phyloP scores from a whole-genome alignment of 2,797 vertebrate species.

The Amblyraja radiata region DNA sequence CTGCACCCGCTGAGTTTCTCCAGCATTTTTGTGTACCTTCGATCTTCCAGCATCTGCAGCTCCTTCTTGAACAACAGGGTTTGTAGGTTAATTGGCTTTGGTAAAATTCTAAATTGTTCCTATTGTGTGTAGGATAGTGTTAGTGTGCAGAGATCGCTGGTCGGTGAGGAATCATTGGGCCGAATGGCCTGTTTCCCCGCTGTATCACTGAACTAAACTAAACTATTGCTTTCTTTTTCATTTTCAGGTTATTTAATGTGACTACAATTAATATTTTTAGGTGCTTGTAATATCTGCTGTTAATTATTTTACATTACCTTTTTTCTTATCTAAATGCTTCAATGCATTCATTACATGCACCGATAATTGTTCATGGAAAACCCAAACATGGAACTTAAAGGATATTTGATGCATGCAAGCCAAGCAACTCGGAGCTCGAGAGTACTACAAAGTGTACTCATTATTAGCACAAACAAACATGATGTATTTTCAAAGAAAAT shows the following conservation, averaged over 20 bases:
- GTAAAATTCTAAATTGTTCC: too few species aligned
- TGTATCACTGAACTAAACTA: too few species aligned
- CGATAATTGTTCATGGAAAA: neutral
- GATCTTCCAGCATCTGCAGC: too few species aligned
- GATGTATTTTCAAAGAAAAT: neutral
- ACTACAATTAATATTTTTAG: conserved; percentile 8
- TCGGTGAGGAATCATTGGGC: too few species aligned
- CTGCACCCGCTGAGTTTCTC: too few species aligned
- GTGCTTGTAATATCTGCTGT: neutral
- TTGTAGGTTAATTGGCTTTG: too few species aligned
- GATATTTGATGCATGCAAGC: neutral
- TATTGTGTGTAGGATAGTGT: too few species aligned
- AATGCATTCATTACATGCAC: conserved; percentile 9
- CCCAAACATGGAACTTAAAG: neutral
- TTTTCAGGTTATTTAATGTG: conserved; percentile 16
- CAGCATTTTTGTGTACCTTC: too few species aligned
- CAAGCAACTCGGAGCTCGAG: neutral
- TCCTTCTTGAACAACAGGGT: too few species aligned
- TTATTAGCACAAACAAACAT: neutral
- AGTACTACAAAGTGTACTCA: conserved; percentile 1
- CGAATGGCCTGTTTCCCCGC: too few species aligned
- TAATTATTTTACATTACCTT: conserved; percentile 18
- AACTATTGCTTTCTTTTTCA: neutral
- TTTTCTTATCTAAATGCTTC: neutral
- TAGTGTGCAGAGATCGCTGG: too few species aligned